Evolutionary conservation across 2,113 vertebrate species (phyloP).

Genomic region (Symphodus melops): DNA sequence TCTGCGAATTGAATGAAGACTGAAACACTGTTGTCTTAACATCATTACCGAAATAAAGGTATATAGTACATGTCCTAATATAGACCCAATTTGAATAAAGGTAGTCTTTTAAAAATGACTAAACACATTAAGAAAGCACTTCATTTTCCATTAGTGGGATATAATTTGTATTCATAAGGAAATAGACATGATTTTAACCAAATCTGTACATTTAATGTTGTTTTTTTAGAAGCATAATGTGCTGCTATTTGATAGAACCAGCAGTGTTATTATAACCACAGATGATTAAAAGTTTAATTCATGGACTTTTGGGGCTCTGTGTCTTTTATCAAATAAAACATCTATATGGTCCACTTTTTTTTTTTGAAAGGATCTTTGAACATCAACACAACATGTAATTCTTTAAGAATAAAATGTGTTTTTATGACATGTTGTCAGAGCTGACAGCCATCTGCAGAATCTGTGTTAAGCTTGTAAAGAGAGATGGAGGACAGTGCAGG

Average conservation of each 20-base stretch:
- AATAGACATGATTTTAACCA: conserved; percentile 14
- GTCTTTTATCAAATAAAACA: not conserved
- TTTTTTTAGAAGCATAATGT: conserved; percentile 37
- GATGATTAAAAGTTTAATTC: conserved; percentile 52
- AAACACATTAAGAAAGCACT: conserved; percentile 7
- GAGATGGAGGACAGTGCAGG: too few species aligned
- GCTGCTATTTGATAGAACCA: conserved; percentile 59
- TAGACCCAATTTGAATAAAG: conserved; percentile 21
- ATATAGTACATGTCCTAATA: not conserved
- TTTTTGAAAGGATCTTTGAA: too few species aligned
- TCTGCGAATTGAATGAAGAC: not conserved
- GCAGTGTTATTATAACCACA: conserved; percentile 65
- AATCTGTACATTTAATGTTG: conserved; percentile 42
- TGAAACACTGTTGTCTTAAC: not conserved
- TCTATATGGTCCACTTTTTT: not conserved
- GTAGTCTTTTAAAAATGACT: conserved; percentile 15
- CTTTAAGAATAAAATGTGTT: too few species aligned
- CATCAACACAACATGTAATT: too few species aligned
- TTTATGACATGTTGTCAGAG: too few species aligned
- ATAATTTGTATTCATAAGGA: conserved; percentile 15
- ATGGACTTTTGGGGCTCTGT: conserved; percentile 28
- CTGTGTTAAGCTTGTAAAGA: too few species aligned
- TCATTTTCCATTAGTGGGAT: conserved; percentile 26
- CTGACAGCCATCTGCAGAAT: too few species aligned
- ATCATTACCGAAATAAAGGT: not conserved